These are phyloP conservation scores for Macrobrachium rosenbergii DNA, from an alignment of 1,140 invertebrate genomes.

Conservation along the genomic window DNA sequence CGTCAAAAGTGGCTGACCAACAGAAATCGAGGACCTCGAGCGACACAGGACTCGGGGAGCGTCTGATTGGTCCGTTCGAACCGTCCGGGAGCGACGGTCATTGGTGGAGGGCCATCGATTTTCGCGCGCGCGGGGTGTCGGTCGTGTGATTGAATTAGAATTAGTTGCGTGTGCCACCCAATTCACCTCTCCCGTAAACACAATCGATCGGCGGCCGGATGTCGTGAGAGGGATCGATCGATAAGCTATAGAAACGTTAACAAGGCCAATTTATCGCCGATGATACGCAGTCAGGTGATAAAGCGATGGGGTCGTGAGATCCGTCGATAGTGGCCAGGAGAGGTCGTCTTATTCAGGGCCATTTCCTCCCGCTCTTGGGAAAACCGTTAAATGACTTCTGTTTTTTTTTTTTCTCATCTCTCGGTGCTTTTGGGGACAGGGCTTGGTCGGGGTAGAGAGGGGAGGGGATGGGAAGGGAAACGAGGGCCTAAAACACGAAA, in stretches of 20 bases:
- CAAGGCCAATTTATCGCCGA: slow-evolving; percentile 58
- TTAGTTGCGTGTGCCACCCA: slow-evolving; percentile 40
- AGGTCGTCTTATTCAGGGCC: background rate
- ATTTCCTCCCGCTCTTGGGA: background rate
- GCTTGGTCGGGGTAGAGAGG: background rate
- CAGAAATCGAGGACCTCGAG: background rate
- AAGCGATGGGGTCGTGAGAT: slow-evolving; percentile 45
- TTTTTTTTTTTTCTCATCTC: too few species aligned
- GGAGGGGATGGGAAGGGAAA: background rate
- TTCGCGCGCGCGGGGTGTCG: slow-evolving; percentile 35
- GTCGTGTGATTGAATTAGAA: slow-evolving; percentile 49
- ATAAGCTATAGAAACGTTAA: slow-evolving; percentile 57
- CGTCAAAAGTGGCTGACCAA: background rate
- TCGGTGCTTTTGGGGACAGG: background rate
- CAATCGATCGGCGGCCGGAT: slow-evolving; percentile 30
- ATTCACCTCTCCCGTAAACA: background rate
- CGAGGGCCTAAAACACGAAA: background rate
- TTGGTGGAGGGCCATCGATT: slow-evolving; percentile 48
- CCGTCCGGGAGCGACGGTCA: background rate
- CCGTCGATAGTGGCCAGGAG: slow-evolving; percentile 37
- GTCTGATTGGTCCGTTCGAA: slow-evolving; percentile 45
- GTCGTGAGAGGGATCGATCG: slow-evolving; percentile 36
- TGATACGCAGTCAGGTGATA: slow-evolving; percentile 57
- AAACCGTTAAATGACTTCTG: background rate
- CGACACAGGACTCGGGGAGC: slow-evolving; percentile 10